A percentile compares a stretch with the other conserved stretches of the same genome.
phyloP scores from a whole-genome alignment of 2,888 invertebrate genomes.

The Agrochola lychnidis region DNA sequence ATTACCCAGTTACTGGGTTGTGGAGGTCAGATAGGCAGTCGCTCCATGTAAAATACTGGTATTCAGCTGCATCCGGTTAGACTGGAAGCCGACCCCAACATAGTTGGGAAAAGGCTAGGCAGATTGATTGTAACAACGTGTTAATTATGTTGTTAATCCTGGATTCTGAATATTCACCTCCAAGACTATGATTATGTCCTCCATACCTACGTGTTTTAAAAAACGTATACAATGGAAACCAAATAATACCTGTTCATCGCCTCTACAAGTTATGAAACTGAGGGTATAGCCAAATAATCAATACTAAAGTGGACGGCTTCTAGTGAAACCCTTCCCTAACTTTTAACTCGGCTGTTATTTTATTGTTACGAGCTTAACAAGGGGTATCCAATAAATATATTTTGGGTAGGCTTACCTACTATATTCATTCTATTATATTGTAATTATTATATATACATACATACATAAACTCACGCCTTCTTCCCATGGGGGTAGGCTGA shows the following conservation, averaged over 20 bases:
- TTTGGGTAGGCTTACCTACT: constrained; percentile 20
- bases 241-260: not conserved
- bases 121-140: no score
- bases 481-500: no score
- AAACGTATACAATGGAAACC: not conserved
- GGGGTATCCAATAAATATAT: constrained; percentile 51
- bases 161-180: not conserved
- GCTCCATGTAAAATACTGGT: no score
- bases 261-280: constrained; percentile 1
- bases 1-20: no score
- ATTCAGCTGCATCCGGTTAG: no score
- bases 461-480: no score
- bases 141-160: no score
- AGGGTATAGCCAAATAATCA: constrained; percentile 32
- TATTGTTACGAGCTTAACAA: constrained; percentile 46
- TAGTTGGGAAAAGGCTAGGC: no score
- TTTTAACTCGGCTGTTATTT: constrained; percentile 50
- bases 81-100: no score
- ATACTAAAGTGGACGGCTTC: constrained; percentile 40
- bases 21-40: no score
- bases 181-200: not conserved
- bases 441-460: not conserved
- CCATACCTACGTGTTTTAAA: not conserved
- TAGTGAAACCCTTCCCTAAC: constrained; percentile 37
- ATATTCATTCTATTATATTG: constrained; percentile 15